A percentile compares a stretch with the other conserved stretches of the same genome.
These are phyloP conservation scores for Acanthaster planci DNA, from an alignment of 35 echinoderm and acorn worm genomes.

Conservation along the genomic window DNA sequence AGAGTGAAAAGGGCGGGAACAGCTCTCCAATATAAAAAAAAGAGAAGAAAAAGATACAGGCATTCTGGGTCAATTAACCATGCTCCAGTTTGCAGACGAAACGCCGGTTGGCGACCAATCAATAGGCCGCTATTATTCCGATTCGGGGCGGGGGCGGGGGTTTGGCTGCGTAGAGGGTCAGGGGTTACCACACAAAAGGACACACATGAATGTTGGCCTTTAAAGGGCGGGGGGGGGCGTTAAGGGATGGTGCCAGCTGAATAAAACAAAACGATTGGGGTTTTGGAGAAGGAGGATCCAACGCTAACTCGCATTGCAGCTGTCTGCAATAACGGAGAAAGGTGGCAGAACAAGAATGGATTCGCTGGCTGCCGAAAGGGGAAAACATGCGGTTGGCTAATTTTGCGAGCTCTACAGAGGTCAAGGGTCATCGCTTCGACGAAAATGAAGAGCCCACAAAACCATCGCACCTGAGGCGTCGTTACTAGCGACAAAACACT, in stretches of 20 bases:
- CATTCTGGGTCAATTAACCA: conserved; percentile 26
- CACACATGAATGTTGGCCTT: background rate
- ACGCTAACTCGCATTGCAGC: too few species aligned
- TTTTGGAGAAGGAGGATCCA: too few species aligned
- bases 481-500: too few species aligned
- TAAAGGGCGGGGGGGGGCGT: background rate
- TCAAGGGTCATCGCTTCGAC: too few species aligned
- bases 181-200: background rate
- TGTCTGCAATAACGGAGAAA: too few species aligned
- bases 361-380: too few species aligned
- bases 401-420: too few species aligned
- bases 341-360: too few species aligned
- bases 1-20: background rate
- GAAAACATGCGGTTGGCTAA: too few species aligned
- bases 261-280: background rate
- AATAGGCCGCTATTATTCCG: background rate
- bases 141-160: background rate
- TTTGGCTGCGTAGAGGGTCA: background rate
- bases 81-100: conserved; percentile 27
- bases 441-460: too few species aligned
- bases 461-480: too few species aligned
- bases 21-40: background rate
- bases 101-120: background rate
- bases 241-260: background rate
- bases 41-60: conserved; percentile 4